These are phyloP conservation scores for Aplochiton taeniatus DNA, from an alignment of 2,797 vertebrate species.

Conservation along the genomic window DNA sequence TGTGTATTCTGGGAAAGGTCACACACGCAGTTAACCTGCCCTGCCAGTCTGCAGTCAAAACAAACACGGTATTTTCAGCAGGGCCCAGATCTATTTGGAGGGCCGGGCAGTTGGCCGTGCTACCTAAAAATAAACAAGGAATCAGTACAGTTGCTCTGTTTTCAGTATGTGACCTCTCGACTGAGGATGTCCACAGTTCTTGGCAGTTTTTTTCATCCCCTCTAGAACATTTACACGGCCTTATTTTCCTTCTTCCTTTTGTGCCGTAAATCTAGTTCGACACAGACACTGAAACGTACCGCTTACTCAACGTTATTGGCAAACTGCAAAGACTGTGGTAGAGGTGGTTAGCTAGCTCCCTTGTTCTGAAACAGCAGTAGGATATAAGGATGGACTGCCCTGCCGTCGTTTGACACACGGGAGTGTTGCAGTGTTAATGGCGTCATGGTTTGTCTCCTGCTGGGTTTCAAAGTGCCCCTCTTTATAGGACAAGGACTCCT, in stretches of 20 bases:
- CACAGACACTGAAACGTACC: too few species aligned
- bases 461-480: constrained; percentile 78
- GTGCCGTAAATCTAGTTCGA: too few species aligned
- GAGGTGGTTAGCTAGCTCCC: constrained; percentile 5
- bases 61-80: constrained; percentile 49
- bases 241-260: too few species aligned
- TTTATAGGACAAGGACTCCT: constrained; percentile 83
- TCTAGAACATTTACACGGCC: too few species aligned
- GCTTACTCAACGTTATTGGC: too few species aligned
- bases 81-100: constrained; percentile 37
- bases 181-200: not conserved
- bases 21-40: constrained; percentile 32
- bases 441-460: constrained; percentile 67
- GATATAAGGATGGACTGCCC: constrained; percentile 47
- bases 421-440: constrained; percentile 68
- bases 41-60: constrained; percentile 53
- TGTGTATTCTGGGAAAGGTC: constrained; percentile 32
- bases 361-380: constrained; percentile 23
- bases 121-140: constrained; percentile 55
- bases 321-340: too few species aligned
- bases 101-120: constrained; percentile 44
- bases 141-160: constrained; percentile 14
- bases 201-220: not conserved
- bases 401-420: constrained; percentile 53
- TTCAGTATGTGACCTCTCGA: not conserved